These are phyloP conservation scores for Stegodyphus mimosarum DNA, from an alignment of 1,140 invertebrate species.

Conservation along the genomic window DNA sequence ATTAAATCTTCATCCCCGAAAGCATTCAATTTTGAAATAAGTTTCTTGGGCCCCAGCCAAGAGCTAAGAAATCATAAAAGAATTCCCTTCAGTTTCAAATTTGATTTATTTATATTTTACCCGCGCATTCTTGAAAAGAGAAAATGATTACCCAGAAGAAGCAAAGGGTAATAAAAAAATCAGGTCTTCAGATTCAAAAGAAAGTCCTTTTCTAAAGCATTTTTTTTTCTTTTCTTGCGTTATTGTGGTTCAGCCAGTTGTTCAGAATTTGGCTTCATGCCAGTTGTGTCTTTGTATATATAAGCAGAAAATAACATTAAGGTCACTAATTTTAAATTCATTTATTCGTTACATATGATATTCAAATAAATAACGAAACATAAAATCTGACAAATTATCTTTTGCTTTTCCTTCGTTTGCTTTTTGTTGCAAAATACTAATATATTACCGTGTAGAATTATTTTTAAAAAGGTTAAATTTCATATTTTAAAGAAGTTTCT, in stretches of 20 bases:
- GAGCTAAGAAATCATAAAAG: constrained; percentile 7
- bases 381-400: too few species aligned
- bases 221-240: not conserved
- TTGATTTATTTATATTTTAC: not conserved
- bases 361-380: too few species aligned
- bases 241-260: not conserved
- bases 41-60: constrained; percentile 31
- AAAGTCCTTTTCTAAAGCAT: not conserved
- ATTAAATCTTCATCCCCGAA: constrained; percentile 44
- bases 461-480: too few species aligned
- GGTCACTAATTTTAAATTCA: too few species aligned
- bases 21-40: constrained; percentile 49
- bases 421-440: too few species aligned
- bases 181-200: not conserved
- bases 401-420: too few species aligned
- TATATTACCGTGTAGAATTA: too few species aligned
- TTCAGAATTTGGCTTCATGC: too few species aligned
- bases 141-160: constrained; percentile 46
- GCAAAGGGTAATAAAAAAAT: not conserved
- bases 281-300: too few species aligned
- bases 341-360: too few species aligned
- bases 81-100: constrained; percentile 8
- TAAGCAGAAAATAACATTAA: too few species aligned
- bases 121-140: constrained; percentile 28
- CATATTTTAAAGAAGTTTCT: too few species aligned